Evolutionary conservation across 2,113 vertebrate genomes (phyloP).

Genomic region (Anarhynchus alexandrinus): DNA sequence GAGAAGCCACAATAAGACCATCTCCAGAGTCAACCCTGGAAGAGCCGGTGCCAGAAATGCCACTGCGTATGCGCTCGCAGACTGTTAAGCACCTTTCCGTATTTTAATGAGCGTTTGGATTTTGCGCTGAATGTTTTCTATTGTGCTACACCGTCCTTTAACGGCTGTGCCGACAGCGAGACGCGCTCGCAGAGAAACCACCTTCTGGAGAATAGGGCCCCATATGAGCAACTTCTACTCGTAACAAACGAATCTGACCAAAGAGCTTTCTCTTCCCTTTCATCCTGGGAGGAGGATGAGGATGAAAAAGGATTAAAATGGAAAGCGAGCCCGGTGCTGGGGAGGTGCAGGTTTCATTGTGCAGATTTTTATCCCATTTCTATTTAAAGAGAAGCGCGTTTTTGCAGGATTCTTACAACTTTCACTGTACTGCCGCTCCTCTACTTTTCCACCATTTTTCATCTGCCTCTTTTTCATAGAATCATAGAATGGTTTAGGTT

Average conservation of each 20-base stretch:
- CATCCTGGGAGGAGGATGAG: not conserved
- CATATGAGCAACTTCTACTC: not conserved
- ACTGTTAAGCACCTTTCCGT: not conserved
- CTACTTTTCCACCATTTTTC: not conserved
- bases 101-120: not conserved
- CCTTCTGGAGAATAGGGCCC: not conserved
- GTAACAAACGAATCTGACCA: not conserved
- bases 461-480: not conserved
- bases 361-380: not conserved
- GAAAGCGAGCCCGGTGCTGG: not conserved
- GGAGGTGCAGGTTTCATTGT: not conserved
- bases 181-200: not conserved
- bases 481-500: no score
- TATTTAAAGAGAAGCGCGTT: not conserved
- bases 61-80: not conserved
- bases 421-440: not conserved
- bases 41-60: not conserved
- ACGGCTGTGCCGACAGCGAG: not conserved
- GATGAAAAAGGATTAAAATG: not conserved
- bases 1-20: not conserved
- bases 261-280: not conserved
- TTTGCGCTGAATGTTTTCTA: not conserved
- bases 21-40: not conserved
- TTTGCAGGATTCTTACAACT: not conserved
- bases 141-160: not conserved